Evolutionary conservation across 2,888 invertebrate genomes (phyloP).

Genomic region (Aleiodes alternator): DNA sequence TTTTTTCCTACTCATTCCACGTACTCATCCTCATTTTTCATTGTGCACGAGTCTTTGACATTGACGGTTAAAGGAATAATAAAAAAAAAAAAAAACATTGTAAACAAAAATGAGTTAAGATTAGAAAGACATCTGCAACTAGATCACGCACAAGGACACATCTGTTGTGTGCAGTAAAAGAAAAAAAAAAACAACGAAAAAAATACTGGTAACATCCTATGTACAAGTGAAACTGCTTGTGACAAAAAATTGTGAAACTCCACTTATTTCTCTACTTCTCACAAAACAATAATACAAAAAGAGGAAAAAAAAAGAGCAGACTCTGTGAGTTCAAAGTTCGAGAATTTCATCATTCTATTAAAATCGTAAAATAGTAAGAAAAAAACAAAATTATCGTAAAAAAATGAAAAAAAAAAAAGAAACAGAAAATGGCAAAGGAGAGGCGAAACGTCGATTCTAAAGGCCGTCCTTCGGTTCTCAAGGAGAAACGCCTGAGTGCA

Average conservation of each 20-base stretch:
- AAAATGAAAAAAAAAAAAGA: constrained; percentile 10
- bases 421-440: constrained; percentile 9
- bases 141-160: constrained; percentile 20
- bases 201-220: background rate
- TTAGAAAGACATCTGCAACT: constrained; percentile 12
- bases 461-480: constrained; percentile 20
- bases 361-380: background rate
- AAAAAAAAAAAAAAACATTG: too few relatives aligned
- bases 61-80: too few relatives aligned
- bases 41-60: too few relatives aligned
- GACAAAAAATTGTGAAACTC: background rate
- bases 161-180: background rate
- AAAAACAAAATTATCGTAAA: background rate
- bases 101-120: constrained; percentile 28
- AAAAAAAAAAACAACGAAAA: background rate
- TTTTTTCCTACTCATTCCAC: too few relatives aligned
- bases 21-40: too few relatives aligned
- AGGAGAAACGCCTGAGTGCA: constrained; percentile 16
- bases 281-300: background rate
- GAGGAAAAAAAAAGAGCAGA: background rate
- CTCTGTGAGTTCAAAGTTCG: constrained; percentile 29
- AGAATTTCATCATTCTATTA: background rate
- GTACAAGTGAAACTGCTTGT: background rate
- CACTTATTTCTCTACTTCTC: background rate
- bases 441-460: constrained; percentile 9